Conservation (phyloP, 2,113 vertebrate species). For the Serinus canaria region DNA sequence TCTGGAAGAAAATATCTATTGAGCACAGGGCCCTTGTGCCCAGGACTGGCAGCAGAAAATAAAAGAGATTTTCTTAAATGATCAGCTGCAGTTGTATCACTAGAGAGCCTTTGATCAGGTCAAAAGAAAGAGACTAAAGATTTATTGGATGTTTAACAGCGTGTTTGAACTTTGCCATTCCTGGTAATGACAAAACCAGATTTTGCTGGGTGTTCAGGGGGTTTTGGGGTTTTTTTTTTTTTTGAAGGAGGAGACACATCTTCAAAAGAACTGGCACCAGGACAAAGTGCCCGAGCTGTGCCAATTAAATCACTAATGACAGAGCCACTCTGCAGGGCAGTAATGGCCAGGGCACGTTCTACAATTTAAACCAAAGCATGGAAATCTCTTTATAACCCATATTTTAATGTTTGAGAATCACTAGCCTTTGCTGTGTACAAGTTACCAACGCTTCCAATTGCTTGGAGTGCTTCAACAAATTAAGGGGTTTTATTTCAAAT, state of each 20-base stretch:
- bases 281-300: not conserved
- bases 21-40: not conserved
- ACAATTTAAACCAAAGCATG: not conserved
- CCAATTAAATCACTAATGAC: not conserved
- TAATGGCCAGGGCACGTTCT: not conserved
- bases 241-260: not conserved
- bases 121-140: not conserved
- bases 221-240: not conserved
- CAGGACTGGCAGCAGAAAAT: not conserved
- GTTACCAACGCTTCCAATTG: not conserved
- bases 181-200: not conserved
- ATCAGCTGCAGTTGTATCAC: not conserved
- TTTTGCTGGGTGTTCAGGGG: not conserved
- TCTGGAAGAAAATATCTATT: slow-evolving; percentile 13
- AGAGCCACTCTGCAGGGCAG: not conserved
- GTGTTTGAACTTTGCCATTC: not conserved
- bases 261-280: not conserved
- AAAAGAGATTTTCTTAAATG: not conserved
- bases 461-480: not conserved
- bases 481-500: not conserved
- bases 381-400: not conserved
- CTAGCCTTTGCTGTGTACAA: not conserved
- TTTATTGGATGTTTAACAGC: not conserved
- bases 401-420: not conserved
- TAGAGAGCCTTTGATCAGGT: not conserved